Conservation (phyloP, 2,888 invertebrate genomes). For the Priocnemis perturbator region DNA sequence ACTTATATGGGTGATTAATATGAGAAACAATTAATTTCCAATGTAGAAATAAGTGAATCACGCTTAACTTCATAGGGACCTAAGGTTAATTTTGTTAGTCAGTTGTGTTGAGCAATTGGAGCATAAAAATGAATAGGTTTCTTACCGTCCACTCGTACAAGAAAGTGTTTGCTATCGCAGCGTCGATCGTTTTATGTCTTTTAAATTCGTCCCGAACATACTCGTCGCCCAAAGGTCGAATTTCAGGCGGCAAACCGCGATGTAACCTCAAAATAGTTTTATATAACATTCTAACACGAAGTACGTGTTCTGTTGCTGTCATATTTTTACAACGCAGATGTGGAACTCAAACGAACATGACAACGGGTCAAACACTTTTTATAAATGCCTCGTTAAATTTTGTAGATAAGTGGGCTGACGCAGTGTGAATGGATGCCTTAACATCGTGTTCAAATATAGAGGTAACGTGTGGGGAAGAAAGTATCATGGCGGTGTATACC, state of each 20-base stretch:
- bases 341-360: neutral
- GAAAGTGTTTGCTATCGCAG: slow-evolving; percentile 84
- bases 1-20: no score
- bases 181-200: slow-evolving; percentile 85
- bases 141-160: slow-evolving; percentile 93
- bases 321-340: slow-evolving; percentile 35
- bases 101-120: neutral
- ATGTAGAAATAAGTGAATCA: no score
- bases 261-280: slow-evolving; percentile 88
- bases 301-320: slow-evolving; percentile 76
- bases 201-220: slow-evolving; percentile 91
- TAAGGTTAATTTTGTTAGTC: neutral
- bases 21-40: no score
- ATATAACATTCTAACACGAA: slow-evolving; percentile 83
- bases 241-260: slow-evolving; percentile 83
- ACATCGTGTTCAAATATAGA: no score
- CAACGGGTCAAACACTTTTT: neutral
- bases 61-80: no score
- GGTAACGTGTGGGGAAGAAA: no score
- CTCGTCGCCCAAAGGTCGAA: slow-evolving; percentile 84
- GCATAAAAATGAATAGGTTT: slow-evolving; percentile 22
- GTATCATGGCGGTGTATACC: no score
- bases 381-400: neutral
- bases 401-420: no score
- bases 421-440: no score